A percentile compares a stretch with the other conserved stretches of the same genome.
phyloP scores from a whole-genome alignment of 2,113 vertebrate genomes.

The Callipepla squamata region DNA sequence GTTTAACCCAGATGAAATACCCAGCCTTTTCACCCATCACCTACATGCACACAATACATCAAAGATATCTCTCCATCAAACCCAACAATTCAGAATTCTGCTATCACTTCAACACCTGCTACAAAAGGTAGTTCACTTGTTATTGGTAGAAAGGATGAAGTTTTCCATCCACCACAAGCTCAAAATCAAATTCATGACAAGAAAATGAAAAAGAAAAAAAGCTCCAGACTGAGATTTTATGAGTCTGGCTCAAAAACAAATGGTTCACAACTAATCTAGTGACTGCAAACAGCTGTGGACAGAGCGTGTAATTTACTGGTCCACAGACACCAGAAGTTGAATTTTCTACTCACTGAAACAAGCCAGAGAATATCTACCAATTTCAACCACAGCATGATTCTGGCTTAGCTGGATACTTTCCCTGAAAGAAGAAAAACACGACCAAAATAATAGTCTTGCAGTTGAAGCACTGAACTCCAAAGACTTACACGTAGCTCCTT shows the following conservation, averaged over 20 bases:
- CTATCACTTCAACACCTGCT: background rate
- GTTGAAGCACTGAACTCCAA: background rate
- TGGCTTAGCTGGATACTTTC: background rate
- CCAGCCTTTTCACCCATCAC: background rate
- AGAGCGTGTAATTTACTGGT: background rate
- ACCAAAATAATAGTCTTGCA: background rate
- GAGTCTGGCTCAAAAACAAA: background rate
- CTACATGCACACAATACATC: background rate
- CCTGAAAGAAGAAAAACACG: background rate
- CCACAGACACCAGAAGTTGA: background rate
- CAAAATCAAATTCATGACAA: background rate
- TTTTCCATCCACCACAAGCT: background rate
- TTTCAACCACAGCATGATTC: background rate
- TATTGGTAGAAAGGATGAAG: background rate
- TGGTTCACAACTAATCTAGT: background rate
- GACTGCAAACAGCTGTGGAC: background rate
- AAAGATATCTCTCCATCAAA: background rate
- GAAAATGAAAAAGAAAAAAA: background rate
- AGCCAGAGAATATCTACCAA: background rate
- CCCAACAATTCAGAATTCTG: background rate
- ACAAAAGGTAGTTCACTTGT: background rate
- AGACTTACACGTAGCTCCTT: background rate
- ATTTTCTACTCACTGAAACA: constrained; percentile 5
- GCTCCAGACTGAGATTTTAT: background rate
- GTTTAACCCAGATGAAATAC: background rate